These are phyloP conservation scores for Rhynchomys soricoides DNA, from an alignment of 2,113 vertebrate genomes.

Conservation along the genomic window DNA sequence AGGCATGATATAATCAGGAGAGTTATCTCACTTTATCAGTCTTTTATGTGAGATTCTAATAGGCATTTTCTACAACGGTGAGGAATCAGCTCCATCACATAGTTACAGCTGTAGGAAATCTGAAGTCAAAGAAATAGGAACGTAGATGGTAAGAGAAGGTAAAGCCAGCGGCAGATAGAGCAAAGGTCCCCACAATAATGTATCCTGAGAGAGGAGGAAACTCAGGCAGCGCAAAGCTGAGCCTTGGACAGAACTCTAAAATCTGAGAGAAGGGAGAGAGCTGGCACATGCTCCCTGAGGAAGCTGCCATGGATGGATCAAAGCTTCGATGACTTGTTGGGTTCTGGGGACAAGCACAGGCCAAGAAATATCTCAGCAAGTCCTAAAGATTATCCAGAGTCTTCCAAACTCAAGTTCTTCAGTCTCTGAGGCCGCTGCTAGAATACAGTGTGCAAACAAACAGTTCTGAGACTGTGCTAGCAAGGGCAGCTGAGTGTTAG, in stretches of 20 bases:
- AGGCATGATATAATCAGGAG: not conserved
- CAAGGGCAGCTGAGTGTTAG: not conserved
- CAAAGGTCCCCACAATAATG: not conserved
- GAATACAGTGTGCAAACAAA: not conserved
- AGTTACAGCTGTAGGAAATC: not conserved
- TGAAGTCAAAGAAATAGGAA: slow-evolving; percentile 19
- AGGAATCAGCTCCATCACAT: not conserved
- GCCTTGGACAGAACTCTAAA: not conserved
- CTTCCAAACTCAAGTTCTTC: slow-evolving; percentile 4
- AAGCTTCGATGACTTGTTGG: not conserved
- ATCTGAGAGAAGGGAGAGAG: not conserved
- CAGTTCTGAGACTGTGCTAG: not conserved
- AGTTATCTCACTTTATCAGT: not conserved
- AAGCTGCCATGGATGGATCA: not conserved
- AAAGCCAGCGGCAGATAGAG: slow-evolving; percentile 5
- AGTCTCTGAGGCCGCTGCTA: not conserved
- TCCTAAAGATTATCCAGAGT: not conserved
- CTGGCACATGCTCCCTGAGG: not conserved
- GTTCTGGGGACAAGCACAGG: not conserved
- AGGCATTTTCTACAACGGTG: not conserved
- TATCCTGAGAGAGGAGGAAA: not conserved
- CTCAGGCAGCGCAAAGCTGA: not conserved
- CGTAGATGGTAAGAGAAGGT: not conserved
- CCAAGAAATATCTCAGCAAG: not conserved
- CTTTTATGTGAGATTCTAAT: slow-evolving; percentile 20